Conservation (phyloP, 2,888 invertebrate species). For the Dinocampus coccinellae region DNA sequence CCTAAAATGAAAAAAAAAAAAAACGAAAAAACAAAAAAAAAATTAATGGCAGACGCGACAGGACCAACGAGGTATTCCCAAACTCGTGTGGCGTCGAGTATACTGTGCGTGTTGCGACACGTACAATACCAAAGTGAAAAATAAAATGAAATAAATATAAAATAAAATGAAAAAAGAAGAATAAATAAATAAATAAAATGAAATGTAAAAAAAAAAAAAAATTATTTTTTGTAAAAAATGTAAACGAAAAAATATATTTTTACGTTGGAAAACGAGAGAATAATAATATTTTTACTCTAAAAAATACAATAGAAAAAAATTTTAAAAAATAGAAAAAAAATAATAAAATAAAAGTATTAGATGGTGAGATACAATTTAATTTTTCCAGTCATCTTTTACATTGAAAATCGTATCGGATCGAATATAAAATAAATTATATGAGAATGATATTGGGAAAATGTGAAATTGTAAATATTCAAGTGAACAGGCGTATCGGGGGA, state of each 20-base stretch:
- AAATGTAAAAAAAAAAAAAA: not conserved
- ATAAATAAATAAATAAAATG: not conserved
- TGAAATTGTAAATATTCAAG: slow-evolving; percentile 58
- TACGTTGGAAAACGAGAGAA: not conserved
- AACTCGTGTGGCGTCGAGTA: slow-evolving; percentile 15
- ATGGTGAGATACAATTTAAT: slow-evolving; percentile 31
- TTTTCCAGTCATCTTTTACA: slow-evolving; percentile 14
- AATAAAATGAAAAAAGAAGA: slow-evolving; percentile 8
- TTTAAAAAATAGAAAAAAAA: too few relatives aligned
- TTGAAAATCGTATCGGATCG: slow-evolving; percentile 34
- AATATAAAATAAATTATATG: not conserved
- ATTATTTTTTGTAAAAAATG: not conserved
- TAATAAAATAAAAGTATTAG: too few relatives aligned
- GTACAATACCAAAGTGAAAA: slow-evolving; percentile 19
- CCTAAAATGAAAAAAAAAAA: slow-evolving; percentile 45
- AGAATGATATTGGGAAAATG: slow-evolving; percentile 44
- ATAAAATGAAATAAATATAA: not conserved
- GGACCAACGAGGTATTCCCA: slow-evolving; percentile 36
- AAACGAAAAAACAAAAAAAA: slow-evolving; percentile 34
- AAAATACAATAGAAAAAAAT: too few relatives aligned
- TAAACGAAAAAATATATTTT: not conserved
- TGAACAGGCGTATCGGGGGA: slow-evolving; percentile 38
- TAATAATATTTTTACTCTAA: not conserved
- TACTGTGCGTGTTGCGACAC: not conserved
- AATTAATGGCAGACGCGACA: slow-evolving; percentile 36